Evolutionary conservation across 2,888 invertebrate genomes (phyloP), one percentile per base, ranked within the genome.

Genomic region (Chymomyza amoena): DNA sequence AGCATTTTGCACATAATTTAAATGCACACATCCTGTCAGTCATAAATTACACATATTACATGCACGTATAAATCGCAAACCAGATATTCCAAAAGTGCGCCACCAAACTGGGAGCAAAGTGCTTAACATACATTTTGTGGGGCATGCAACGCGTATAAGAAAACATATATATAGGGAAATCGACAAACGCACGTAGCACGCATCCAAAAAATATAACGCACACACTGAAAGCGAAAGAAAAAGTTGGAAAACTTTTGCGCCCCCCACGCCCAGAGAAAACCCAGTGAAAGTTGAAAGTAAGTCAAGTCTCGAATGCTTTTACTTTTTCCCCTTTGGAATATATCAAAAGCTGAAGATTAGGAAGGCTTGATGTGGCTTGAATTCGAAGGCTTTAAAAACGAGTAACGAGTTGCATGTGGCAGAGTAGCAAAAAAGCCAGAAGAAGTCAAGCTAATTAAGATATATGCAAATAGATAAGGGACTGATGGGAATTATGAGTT

Each of bases 11-110:
- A 83, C 83, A 83, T 83, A 83, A 85, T 83, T 83, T 83, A 83
- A 83, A 81, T 77, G 67, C 83, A 78, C 84, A 83, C 73, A 80
- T 83, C 84, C 86, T 81, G 86, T 77, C 86, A 78, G 82, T 79
- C 84, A 84, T 84, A 84, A 84, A 84, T 84, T 84, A 84, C 87
- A 80, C 78, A 84, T 84, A 87, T 84, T 87, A 86, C 84, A 86
- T 84, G 84, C 84, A 84, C 84, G 84, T 86, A 84, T 86, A 86
- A 87, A 79, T 84, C 84, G 79, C 75, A 75, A 80, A 69, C 78
- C 80, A 76, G 81, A 82, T 75, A 72, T 69, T 74, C 70, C 68
- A 72, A 76, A 73, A 83, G 75, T 78, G 76, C 68, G 84, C 73
- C 68, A 69, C 70, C 62, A 80, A 86, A 75, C 82, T 84, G 77